Evolutionary conservation across 2,797 vertebrate genomes (phyloP).

Genomic region (Staurois parvus): DNA sequence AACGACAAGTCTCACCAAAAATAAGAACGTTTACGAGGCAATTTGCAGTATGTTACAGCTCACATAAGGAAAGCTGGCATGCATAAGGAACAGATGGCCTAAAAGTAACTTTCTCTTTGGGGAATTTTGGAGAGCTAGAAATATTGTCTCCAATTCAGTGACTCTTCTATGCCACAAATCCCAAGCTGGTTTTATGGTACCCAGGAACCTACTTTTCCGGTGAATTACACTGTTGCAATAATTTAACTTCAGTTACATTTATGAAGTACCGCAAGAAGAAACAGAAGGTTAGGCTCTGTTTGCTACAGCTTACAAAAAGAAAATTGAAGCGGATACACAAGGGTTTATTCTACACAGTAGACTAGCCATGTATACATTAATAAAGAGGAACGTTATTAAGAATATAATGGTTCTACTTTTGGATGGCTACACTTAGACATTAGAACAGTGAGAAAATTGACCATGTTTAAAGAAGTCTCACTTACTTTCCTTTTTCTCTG

Average conservation of each 20-base stretch:
- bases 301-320: background rate
- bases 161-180: background rate
- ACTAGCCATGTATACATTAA: background rate
- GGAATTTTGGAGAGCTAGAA: slow-evolving; percentile 23
- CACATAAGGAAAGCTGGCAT: background rate
- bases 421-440: background rate
- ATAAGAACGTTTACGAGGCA: background rate
- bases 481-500: no score
- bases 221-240: background rate
- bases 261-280: background rate
- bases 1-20: background rate
- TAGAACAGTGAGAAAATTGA: no score
- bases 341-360: background rate
- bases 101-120: slow-evolving; percentile 10
- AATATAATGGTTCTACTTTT: background rate
- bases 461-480: no score
- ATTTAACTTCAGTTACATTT: background rate
- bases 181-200: slow-evolving; percentile 1
- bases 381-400: background rate
- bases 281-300: slow-evolving; percentile 4
- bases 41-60: slow-evolving; percentile 3
- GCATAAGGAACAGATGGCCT: slow-evolving; percentile 38
- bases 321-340: background rate
- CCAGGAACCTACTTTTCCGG: slow-evolving; percentile 8
- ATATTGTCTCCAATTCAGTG: slow-evolving; percentile 23